Base-by-base conservation (phyloP, 2,888 invertebrate genomes). In the Drosophila vallismaia region DNA sequence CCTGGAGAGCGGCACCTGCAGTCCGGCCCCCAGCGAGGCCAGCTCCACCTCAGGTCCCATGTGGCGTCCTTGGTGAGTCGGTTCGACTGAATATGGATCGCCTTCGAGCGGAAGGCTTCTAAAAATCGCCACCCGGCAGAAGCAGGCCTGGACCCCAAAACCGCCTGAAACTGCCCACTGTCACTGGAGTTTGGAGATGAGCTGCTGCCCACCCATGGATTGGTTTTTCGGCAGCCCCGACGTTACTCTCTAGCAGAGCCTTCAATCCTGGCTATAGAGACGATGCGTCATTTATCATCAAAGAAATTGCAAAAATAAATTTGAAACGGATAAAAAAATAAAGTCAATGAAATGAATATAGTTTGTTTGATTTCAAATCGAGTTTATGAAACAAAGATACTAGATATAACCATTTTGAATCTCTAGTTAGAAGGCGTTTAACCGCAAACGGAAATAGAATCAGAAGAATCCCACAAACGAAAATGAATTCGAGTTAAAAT, bases 31-130 rank as follows among this genome's bases (percentile, higher is more conserved):
- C 28, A 91, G 92, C 70, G 91, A 91, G 53, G 82, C 88, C 28
- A 85, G 89, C 70, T 83, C 77, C 64, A 89, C 79, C 57, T 67
- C 70, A 4, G 82, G 86, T 44, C 77, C 89, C 44, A 90, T 91
- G 77, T 91, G 91, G 91, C 89, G 91, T 64, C 91, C 91, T 55
- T 91, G 91, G 91, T 91, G 89, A 91, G 36, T 31, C 49, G 31
- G 67, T 55, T 28, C 33, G 53, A 19, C 19, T 38, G 26, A 48
- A 64, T 10, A 28, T 63, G 59, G 29, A 66, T 46, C 31, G 67
- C 77, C 83, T 75, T 75, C 54, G 51, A 53, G 53, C 36, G 50
- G 51, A 54, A 63, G 52, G 71, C 54, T 46, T 48, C 42, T 36
- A 51, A 51, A 51, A 52, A 59, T 48, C 48, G 45, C 29, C 9